Percentiles rank a stretch among this genome's conserved stretches.
These are phyloP conservation scores for Eleutherodactylus coqui DNA, from an alignment of 2,797 vertebrate genomes.

Conservation along the genomic window DNA sequence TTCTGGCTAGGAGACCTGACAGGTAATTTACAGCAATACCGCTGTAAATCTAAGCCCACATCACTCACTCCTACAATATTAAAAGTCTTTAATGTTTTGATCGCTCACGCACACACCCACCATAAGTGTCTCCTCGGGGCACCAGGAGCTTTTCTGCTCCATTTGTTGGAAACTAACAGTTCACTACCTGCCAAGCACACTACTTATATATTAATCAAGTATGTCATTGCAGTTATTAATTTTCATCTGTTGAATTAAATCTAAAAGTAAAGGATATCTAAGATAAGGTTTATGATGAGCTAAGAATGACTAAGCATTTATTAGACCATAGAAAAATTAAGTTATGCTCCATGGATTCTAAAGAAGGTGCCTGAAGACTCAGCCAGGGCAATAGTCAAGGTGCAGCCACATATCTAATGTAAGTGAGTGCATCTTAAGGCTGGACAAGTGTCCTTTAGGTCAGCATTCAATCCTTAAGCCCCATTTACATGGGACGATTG, in stretches of 20 bases:
- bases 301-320: not conserved
- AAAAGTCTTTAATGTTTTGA: not conserved
- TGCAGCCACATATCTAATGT: not conserved
- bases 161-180: not conserved
- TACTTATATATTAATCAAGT: not conserved
- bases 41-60: conserved; percentile 22
- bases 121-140: conserved; percentile 1
- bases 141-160: conserved; percentile 1
- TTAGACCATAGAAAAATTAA: not conserved
- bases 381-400: not conserved
- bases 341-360: not conserved
- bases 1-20: not conserved
- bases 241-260: not conserved
- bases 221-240: not conserved
- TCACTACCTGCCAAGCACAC: not conserved
- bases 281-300: not conserved
- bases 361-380: not conserved
- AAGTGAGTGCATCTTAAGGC: not conserved
- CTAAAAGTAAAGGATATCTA: not conserved
- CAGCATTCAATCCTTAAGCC: not conserved
- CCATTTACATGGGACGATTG: no score
- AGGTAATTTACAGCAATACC: not conserved
- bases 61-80: not conserved
- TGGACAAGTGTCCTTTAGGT: not conserved
- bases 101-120: conserved; percentile 8